Percentiles rank a stretch among this genome's conserved stretches.
Conservation (phyloP, 1,140 invertebrate genomes). For the Mylabris phalerata region DNA sequence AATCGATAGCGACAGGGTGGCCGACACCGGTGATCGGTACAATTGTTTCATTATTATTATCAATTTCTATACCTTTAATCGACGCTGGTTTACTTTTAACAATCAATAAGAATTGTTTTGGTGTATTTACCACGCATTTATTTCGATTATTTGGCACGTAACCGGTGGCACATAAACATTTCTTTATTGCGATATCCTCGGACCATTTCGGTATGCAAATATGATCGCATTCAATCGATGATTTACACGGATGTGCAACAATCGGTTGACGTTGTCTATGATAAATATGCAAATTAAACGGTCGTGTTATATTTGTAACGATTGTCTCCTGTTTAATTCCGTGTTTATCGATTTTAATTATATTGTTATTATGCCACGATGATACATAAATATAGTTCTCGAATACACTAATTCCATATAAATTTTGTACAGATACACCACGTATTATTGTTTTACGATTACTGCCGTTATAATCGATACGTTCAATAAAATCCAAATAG, state of each 20-base stretch:
- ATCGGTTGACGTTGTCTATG: conserved; percentile 67
- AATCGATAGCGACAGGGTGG: conserved; percentile 60
- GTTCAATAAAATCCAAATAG: conserved; percentile 67
- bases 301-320: conserved; percentile 47
- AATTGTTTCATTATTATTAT: conserved; percentile 49
- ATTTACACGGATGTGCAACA: conserved; percentile 65
- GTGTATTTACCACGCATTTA: conserved; percentile 31
- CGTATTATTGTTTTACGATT: conserved; percentile 58
- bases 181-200: conserved; percentile 46
- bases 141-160: conserved; percentile 51
- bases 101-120: conserved; percentile 54
- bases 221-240: conserved; percentile 65
- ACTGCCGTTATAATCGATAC: conserved; percentile 61
- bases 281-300: conserved; percentile 60
- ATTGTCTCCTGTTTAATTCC: conserved; percentile 43
- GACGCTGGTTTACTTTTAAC: conserved; percentile 55
- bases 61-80: conserved; percentile 52
- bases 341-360: conserved; percentile 54
- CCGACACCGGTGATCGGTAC: conserved; percentile 50
- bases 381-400: conserved; percentile 61
- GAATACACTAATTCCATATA: conserved; percentile 65
- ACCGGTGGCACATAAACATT: conserved; percentile 65
- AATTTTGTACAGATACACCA: conserved; percentile 54
- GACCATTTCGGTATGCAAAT: conserved; percentile 60
- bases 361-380: conserved; percentile 56